Conservation (phyloP, 2,888 invertebrate genomes). For the Sarcophaga subvicina region DNA sequence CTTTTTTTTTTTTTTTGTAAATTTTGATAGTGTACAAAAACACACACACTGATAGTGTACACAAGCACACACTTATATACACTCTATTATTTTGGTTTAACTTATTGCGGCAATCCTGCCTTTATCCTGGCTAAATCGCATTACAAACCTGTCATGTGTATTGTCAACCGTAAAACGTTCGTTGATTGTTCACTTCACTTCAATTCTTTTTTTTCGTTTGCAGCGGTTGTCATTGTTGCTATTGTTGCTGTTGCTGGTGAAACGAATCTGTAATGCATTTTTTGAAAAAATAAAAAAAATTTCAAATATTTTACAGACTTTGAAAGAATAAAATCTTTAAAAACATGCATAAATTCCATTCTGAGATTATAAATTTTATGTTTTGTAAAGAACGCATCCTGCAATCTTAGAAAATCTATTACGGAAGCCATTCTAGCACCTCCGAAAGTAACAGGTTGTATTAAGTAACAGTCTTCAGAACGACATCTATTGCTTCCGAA, state of each 20-base stretch:
- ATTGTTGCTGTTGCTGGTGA: constrained; percentile 1
- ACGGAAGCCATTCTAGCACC: no score
- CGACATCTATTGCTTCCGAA: no score
- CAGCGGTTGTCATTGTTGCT: constrained; percentile 18
- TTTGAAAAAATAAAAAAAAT: not conserved
- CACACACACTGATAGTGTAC: not conserved
- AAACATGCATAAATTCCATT: no score
- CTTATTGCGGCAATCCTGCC: constrained; percentile 75
- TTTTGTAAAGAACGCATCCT: no score
- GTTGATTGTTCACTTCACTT: constrained; percentile 79
- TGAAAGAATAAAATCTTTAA: not conserved
- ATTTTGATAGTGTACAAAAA: not conserved
- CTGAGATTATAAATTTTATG: no score
- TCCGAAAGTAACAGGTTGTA: no score
- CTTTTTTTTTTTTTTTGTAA: not conserved
- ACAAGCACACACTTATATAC: not conserved
- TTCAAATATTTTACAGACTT: not conserved
- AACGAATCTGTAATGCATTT: not conserved
- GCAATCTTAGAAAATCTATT: no score
- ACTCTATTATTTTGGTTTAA: constrained; percentile 3
- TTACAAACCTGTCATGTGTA: constrained; percentile 80
- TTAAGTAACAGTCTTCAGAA: no score
- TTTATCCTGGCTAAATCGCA: constrained; percentile 79
- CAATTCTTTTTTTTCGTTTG: no score
- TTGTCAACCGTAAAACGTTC: constrained; percentile 79